Evolutionary conservation across 2,797 vertebrate genomes (phyloP).

Genomic region (Mionectes olivaceus): DNA sequence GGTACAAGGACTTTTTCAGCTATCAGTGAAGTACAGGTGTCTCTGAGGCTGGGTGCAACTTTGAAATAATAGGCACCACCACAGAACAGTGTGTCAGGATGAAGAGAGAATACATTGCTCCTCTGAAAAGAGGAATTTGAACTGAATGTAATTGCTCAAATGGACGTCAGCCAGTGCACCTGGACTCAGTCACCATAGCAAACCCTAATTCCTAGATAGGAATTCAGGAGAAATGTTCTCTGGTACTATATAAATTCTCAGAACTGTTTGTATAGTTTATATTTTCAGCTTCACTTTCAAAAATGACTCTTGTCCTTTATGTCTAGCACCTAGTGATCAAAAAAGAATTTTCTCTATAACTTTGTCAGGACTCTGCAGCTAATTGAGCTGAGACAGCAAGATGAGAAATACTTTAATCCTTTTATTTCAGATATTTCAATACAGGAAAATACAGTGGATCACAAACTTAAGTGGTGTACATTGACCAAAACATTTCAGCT

Average conservation of each 20-base stretch:
- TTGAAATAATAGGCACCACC: not conserved
- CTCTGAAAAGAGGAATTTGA: slow-evolving; percentile 16
- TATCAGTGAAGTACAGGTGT: slow-evolving; percentile 29
- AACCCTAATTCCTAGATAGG: not conserved
- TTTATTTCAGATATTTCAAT: not conserved
- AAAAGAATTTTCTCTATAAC: not conserved
- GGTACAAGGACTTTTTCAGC: not conserved
- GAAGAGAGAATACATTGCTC: not conserved
- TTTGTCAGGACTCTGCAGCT: not conserved
- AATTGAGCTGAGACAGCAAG: not conserved
- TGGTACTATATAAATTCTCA: not conserved
- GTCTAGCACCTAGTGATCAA: not conserved
- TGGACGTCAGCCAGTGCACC: slow-evolving; percentile 33
- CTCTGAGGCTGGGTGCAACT: not conserved
- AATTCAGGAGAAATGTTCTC: not conserved
- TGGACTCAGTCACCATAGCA: not conserved
- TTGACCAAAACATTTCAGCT: not conserved
- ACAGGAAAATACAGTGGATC: not conserved
- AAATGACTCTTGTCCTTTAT: not conserved
- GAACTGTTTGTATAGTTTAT: not conserved
- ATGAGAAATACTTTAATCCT: not conserved
- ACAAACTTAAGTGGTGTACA: not conserved
- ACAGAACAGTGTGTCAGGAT: not conserved
- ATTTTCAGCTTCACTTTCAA: slow-evolving; percentile 2
- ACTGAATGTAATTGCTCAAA: slow-evolving; percentile 26